Base-by-base conservation (phyloP, 92 coral and sea anemone species). In the Ricordea florida region DNA sequence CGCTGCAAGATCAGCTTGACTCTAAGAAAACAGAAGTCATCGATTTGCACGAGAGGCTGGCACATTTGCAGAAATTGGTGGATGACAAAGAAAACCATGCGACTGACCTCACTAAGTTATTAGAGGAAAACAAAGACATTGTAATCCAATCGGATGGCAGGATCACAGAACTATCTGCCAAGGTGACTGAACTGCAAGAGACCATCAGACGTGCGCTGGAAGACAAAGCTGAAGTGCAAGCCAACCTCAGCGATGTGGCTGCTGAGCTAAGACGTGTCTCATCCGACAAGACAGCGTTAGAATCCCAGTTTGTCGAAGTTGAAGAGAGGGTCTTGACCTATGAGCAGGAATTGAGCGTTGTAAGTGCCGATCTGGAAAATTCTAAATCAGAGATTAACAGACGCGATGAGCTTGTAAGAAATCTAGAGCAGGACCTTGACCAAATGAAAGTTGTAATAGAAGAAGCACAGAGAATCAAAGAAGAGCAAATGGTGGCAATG, bases 391-490 rank as follows among this genome's bases (percentile, higher is more conserved):
- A 70, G 38, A 48, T 70, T 5, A 18, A 40, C 20, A 10, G n/a
- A 26, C 53, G 42, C 24, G 58, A 16, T 27, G 65, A 70, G 30
- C 38, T 17, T 16, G 21, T 70, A 14, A 38, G 27, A 17, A 40
- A 24, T 3, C 53, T 56, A 21, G 77, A 40, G 28, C 47, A 59
- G 46, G 74, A 65, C 38, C 24, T 64, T 15, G 72, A 76, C 6
- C 69, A 46, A 21, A 23, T 57, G 31, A 74, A 74, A 56, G 45
- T 10, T 53, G 26, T 45, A 2, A 29, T 82, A 16, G 82, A 82
- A 23, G 27, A 74, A 21, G 46, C 61, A 35, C 50, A 35, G 15
- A 36, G 2, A 31, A 40, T 2, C 9, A 69, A 52, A 52, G 77
- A 52, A 16, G 49, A 69, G 29, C 44, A 35, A 18, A 20, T 28